These are phyloP conservation scores for Didymodactylos carnosus DNA, from an alignment of 2,888 invertebrate genomes.

Conservation along the genomic window DNA sequence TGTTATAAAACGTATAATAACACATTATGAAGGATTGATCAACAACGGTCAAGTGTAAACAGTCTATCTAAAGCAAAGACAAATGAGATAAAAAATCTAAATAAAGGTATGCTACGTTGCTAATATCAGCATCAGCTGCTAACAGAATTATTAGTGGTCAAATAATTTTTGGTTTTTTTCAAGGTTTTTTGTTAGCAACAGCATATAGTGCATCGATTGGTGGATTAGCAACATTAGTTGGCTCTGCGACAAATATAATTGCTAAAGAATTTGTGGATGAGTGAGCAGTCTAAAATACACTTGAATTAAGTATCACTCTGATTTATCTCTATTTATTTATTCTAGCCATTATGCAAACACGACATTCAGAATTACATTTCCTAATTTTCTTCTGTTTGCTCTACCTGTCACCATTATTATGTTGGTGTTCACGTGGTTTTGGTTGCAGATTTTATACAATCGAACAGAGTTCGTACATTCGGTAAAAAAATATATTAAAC, in stretches of 20 bases:
- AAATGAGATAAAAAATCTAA: no score
- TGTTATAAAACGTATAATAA: no score
- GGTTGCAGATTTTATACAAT: constrained; percentile 39
- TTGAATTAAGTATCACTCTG: not conserved
- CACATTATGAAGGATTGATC: no score
- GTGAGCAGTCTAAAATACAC: not conserved
- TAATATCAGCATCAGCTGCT: no score
- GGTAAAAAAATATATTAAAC: no score
- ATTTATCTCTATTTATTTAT: not conserved
- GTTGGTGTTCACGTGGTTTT: constrained; percentile 53
- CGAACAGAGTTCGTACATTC: not conserved
- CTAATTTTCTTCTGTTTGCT: constrained; percentile 58
- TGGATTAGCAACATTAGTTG: constrained; percentile 6
- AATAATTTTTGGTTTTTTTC: not conserved
- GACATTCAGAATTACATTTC: constrained; percentile 17
- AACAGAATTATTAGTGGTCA: no score
- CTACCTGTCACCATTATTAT: constrained; percentile 62
- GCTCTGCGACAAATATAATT: constrained; percentile 6
- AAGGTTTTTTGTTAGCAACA: constrained; percentile 11
- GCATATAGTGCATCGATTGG: constrained; percentile 12
- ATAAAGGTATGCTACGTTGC: no score
- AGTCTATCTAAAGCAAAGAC: no score
- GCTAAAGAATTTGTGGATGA: constrained; percentile 5
- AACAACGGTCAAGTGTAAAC: no score
- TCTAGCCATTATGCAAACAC: not conserved